Base-by-base conservation (phyloP, 2,113 vertebrate species). In the Prunella fulvescens region DNA sequence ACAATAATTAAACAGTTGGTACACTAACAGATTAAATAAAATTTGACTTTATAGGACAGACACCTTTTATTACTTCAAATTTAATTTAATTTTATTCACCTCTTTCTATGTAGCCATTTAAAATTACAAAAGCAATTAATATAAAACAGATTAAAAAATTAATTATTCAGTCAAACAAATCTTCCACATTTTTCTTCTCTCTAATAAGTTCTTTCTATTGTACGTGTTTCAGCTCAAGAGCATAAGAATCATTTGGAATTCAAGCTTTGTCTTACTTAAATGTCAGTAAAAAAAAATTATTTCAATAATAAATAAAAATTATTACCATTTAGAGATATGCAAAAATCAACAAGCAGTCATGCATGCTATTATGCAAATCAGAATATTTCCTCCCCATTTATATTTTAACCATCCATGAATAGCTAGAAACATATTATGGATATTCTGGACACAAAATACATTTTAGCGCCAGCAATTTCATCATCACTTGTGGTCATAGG, bases 101-200 rank as follows among this genome's bases (percentile, higher is more conserved):
- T 93, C 31, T 92, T 92, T 93, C 93, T 96, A 54, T 24, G 40
- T 58, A 82, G 82, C 60, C 78, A 94, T 93, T 98, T 97, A 95
- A 97, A 97, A 94, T 95, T 95, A 93, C 87, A 93, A 79, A 91
- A 96, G 81, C 44, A 94, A 91, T 95, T 96, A 97, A 95, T 97
- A 96, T 96, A 93, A 97, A 97, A 95, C 87, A 97, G 85, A 81
- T 92, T 86, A 86, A 96, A 97, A 78, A 74, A 92, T 81, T 94
- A 97, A 96, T 96, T 94, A 97, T 96, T 97, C 90, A 95, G 15
- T 91, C 74, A 82, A 96, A 94, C 48, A 61, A 29, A 93, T 95
- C 82, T 94, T 96, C 94, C 80, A 90, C 37, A 80, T 45, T 85
- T 93, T 94, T 95, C 17, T 42, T 79, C 31, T 42, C 60, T 23